Percentiles rank a stretch among this genome's conserved stretches.
Evolutionary conservation across 1,140 invertebrate genomes (phyloP).

Genomic region (Trypoxylus dichotomus): DNA sequence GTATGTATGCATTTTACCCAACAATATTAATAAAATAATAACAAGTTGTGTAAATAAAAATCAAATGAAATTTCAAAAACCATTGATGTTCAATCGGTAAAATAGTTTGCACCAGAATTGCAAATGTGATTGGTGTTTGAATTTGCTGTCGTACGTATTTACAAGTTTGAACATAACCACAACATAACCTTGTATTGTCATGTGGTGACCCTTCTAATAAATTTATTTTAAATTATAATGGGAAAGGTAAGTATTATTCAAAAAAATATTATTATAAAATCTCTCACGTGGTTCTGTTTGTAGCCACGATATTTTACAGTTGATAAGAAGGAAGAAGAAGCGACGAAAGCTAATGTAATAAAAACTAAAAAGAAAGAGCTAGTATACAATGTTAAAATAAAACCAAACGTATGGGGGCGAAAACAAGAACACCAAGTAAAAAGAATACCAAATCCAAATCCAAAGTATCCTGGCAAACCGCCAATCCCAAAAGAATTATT

Average conservation of each 20-base stretch:
- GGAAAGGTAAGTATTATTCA: not conserved
- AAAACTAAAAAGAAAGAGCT: slow-evolving; percentile 1
- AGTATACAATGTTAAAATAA: slow-evolving; percentile 21
- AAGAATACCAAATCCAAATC: slow-evolving; percentile 32
- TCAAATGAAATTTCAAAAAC: too few species aligned
- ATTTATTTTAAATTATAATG: not conserved
- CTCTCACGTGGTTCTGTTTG: not conserved
- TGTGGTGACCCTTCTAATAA: not conserved
- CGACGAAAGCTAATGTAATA: not conserved
- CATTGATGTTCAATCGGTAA: too few species aligned
- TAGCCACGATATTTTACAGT: slow-evolving; percentile 1
- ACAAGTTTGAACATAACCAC: too few species aligned
- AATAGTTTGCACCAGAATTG: too few species aligned
- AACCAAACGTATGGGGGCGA: slow-evolving; percentile 36
- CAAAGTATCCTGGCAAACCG: slow-evolving; percentile 48
- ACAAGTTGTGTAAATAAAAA: too few species aligned
- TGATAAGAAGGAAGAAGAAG: not conserved
- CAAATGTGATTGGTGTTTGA: too few species aligned
- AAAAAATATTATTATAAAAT: not conserved
- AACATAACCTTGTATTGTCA: not conserved
- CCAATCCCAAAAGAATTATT: slow-evolving; percentile 55
- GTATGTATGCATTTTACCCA: too few species aligned
- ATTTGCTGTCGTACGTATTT: too few species aligned
- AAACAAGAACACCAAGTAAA: slow-evolving; percentile 29
- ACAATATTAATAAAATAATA: too few species aligned